Percentiles rank a stretch among this genome's conserved stretches.
phyloP scores from a whole-genome alignment of 2,113 vertebrate genomes.

The Galemys pyrenaicus region DNA sequence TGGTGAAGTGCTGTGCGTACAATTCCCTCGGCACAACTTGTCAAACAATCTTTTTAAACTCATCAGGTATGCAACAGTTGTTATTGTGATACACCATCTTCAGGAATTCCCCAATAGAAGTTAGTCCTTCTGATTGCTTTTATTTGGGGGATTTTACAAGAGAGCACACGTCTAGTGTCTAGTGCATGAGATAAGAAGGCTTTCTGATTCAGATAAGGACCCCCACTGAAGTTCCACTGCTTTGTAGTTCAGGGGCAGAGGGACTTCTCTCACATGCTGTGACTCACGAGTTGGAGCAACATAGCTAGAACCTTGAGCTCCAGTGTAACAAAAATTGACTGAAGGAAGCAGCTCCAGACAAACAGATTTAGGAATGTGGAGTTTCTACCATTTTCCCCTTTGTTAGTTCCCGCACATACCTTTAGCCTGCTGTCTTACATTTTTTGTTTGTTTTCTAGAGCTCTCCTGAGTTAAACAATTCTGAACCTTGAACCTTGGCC shows the following conservation, averaged over 20 bases:
- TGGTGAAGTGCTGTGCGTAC: slow-evolving; percentile 86
- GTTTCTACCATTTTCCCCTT: not conserved
- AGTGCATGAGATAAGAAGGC: not conserved
- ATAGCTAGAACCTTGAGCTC: not conserved
- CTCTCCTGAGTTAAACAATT: not conserved
- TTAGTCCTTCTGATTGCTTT: not conserved
- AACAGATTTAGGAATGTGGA: not conserved
- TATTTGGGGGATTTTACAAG: not conserved
- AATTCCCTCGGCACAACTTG: slow-evolving; percentile 86
- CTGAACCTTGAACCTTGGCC: not conserved
- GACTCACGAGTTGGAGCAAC: not conserved
- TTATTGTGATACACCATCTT: not conserved
- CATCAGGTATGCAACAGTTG: slow-evolving; percentile 76
- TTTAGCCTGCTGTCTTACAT: not conserved
- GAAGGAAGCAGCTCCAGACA: not conserved
- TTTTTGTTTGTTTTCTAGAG: slow-evolving; percentile 8
- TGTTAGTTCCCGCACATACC: not conserved
- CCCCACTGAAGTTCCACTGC: not conserved
- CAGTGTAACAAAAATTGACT: not conserved
- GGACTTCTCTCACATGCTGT: not conserved
- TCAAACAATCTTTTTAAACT: slow-evolving; percentile 76
- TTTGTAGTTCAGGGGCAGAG: not conserved
- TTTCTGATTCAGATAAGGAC: slow-evolving; percentile 69
- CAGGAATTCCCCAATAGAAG: not conserved
- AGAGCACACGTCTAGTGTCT: not conserved